Evolutionary conservation across 2,113 vertebrate genomes (phyloP).

Genomic region (Plotosus lineatus): DNA sequence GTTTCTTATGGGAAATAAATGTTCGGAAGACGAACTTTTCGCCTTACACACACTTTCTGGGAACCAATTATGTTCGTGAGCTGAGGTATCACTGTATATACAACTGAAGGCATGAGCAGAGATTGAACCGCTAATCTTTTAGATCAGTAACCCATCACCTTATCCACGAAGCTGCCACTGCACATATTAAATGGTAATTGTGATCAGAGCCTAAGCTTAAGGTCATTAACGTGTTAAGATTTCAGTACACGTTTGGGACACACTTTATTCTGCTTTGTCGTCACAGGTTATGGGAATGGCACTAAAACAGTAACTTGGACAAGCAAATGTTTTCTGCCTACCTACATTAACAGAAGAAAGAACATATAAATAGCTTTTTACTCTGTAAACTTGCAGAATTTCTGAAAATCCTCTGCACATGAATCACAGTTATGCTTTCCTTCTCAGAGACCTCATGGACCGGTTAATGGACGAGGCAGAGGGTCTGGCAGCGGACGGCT

Average conservation of each 20-base stretch:
- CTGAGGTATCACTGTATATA: no score
- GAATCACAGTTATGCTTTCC: not conserved
- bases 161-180: no score
- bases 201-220: not conserved
- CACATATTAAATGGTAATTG: no score
- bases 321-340: not conserved
- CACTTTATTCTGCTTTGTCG: not conserved
- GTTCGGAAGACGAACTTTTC: no score
- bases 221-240: not conserved
- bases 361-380: not conserved
- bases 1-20: no score
- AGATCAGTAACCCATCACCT: no score
- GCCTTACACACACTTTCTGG: no score
- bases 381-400: no score
- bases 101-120: no score
- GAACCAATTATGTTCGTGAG: no score
- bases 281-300: not conserved
- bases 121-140: no score
- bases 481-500: slow-evolving; percentile 82
- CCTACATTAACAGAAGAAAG: not conserved
- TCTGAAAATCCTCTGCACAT: not conserved
- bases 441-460: slow-evolving; percentile 94
- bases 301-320: not conserved
- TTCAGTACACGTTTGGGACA: not conserved
- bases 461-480: slow-evolving; percentile 95